These are phyloP conservation scores for Folsomia manolachei DNA, from an alignment of 2,888 invertebrate genomes.

Conservation along the genomic window DNA sequence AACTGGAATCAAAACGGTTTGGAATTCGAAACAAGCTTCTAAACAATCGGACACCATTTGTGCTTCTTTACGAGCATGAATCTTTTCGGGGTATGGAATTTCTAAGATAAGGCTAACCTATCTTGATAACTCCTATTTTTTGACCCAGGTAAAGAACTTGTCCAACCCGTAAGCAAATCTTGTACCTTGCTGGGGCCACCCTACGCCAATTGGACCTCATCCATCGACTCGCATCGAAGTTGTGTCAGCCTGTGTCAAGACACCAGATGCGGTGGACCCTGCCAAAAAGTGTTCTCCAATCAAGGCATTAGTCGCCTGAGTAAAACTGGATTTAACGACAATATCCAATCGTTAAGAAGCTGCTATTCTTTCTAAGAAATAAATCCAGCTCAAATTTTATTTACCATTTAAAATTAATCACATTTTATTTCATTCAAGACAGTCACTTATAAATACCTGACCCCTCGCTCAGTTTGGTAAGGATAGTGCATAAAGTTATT, in stretches of 20 bases:
- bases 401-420: no score
- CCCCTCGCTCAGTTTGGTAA: no score
- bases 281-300: conserved; percentile 35
- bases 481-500: no score
- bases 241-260: conserved; percentile 32
- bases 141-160: conserved; percentile 29
- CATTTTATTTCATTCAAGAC: no score
- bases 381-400: no score
- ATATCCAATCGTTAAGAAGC: conserved; percentile 30
- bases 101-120: conserved; percentile 1
- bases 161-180: conserved; percentile 23
- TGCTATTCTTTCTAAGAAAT: no score
- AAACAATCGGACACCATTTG: conserved; percentile 21
- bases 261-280: conserved; percentile 32
- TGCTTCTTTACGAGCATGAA: conserved; percentile 38
- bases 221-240: conserved; percentile 32
- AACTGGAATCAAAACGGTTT: neutral
- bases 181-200: conserved; percentile 29
- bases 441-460: no score
- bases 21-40: neutral
- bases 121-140: neutral
- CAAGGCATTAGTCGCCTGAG: conserved; percentile 36
- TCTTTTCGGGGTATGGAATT: conserved; percentile 32
- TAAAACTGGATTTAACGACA: conserved; percentile 32
- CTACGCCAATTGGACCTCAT: conserved; percentile 32